Conservation (phyloP, 2,888 invertebrate species). For the Phania funesta region DNA sequence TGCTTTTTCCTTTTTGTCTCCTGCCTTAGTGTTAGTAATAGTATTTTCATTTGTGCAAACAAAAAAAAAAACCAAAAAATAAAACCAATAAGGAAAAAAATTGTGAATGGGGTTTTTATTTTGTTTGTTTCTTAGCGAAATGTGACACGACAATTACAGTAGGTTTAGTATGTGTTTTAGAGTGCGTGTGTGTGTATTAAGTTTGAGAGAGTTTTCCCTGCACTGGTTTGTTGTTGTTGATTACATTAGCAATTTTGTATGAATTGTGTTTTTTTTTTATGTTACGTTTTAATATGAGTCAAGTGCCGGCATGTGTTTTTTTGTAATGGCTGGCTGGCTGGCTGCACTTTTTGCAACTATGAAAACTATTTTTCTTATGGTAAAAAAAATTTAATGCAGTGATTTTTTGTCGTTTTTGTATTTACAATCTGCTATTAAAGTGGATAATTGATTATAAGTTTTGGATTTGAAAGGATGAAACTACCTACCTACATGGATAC, state of each 20-base stretch:
- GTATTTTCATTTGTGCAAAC: constrained; percentile 45
- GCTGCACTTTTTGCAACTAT: constrained; percentile 63
- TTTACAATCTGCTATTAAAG: constrained; percentile 40
- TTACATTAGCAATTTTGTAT: constrained; percentile 62
- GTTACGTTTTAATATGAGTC: constrained; percentile 66
- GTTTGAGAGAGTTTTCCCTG: constrained; percentile 30
- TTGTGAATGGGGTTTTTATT: constrained; percentile 54
- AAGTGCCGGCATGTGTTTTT: constrained; percentile 67
- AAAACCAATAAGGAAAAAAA: constrained; percentile 18
- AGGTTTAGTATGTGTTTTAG: neutral
- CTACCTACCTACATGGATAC: too few species aligned
- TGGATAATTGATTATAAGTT: constrained; percentile 58
- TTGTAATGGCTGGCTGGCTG: constrained; percentile 28
- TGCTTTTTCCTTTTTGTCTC: constrained; percentile 32
- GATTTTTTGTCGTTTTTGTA: constrained; percentile 17
- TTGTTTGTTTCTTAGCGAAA: constrained; percentile 63
- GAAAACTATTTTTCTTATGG: constrained; percentile 42
- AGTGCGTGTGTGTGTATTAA: constrained; percentile 1
- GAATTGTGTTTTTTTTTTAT: constrained; percentile 1
- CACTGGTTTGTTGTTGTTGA: constrained; percentile 49
- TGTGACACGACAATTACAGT: constrained; percentile 64
- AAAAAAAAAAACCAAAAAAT: constrained; percentile 18
- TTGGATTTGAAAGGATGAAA: neutral
- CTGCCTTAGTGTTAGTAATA: constrained; percentile 44
- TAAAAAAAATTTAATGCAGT: constrained; percentile 33